phyloP scores from a whole-genome alignment of 2,888 invertebrate genomes.

The Melanostoma mellinum region DNA sequence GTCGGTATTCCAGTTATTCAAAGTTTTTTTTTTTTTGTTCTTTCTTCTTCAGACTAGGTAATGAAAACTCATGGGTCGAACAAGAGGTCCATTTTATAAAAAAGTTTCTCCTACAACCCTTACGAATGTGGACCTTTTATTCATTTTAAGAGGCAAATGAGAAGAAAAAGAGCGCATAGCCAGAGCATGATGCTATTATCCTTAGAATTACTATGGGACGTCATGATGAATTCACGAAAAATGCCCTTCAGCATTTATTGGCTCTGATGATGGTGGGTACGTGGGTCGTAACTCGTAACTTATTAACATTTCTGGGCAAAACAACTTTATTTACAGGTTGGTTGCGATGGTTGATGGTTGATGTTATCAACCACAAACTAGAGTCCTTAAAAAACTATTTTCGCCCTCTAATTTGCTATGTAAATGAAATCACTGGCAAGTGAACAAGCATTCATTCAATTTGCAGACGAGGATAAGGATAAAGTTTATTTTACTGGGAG shows the following conservation, averaged over 20 bases:
- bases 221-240: conserved; percentile 42
- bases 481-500: conserved; percentile 23
- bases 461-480: conserved; percentile 35
- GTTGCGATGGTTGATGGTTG: neutral
- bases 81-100: neutral
- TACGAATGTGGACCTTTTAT: conserved; percentile 17
- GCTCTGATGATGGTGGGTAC: neutral
- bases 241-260: conserved; percentile 20
- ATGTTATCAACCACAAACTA: conserved; percentile 23
- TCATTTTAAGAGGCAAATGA: neutral
- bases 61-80: conserved; percentile 35
- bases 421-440: conserved; percentile 80
- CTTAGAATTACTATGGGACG: conserved; percentile 13
- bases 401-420: conserved; percentile 80
- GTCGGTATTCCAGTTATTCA: neutral
- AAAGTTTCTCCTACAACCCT: conserved; percentile 1
- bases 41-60: neutral
- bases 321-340: conserved; percentile 17
- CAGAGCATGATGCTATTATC: conserved; percentile 7
- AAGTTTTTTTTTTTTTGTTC: neutral
- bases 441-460: conserved; percentile 76
- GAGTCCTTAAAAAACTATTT: conserved; percentile 63
- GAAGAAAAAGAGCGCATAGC: neutral
- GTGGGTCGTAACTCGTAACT: neutral
- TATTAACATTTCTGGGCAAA: conserved; percentile 12